phyloP scores from a whole-genome alignment of 2,797 vertebrate species.

The Bradypodion pumilum region DNA sequence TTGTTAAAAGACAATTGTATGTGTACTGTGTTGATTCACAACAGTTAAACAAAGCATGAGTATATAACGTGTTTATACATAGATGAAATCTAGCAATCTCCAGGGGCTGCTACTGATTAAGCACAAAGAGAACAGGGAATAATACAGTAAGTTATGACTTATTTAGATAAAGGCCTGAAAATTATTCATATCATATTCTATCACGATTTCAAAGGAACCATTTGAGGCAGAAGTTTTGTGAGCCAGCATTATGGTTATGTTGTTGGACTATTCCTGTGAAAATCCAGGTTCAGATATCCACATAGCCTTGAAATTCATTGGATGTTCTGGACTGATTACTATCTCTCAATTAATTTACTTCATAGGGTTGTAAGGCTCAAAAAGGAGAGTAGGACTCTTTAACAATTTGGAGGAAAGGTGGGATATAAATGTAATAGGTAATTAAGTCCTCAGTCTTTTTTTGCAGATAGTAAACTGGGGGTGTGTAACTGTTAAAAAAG shows the following conservation, averaged over 20 bases:
- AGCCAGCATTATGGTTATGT: too few relatives aligned
- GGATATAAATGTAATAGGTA: background rate
- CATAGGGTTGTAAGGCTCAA: background rate
- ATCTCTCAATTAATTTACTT: background rate
- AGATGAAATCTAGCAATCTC: background rate
- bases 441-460: background rate
- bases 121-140: background rate
- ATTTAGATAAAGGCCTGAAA: background rate
- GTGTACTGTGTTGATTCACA: background rate
- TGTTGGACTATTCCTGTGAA: too few relatives aligned
- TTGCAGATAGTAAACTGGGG: background rate
- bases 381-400: background rate
- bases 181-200: too few relatives aligned
- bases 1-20: background rate
- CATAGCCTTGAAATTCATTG: too few relatives aligned
- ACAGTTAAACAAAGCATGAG: background rate
- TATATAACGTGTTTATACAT: background rate
- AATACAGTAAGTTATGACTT: background rate
- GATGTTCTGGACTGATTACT: too few relatives aligned
- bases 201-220: background rate
- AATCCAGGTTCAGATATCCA: too few relatives aligned
- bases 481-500: background rate
- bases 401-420: background rate
- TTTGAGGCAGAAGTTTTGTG: background rate
- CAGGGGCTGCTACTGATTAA: background rate